Evolutionary conservation across 2,888 invertebrate genomes (phyloP).

Genomic region (Helleia helle): DNA sequence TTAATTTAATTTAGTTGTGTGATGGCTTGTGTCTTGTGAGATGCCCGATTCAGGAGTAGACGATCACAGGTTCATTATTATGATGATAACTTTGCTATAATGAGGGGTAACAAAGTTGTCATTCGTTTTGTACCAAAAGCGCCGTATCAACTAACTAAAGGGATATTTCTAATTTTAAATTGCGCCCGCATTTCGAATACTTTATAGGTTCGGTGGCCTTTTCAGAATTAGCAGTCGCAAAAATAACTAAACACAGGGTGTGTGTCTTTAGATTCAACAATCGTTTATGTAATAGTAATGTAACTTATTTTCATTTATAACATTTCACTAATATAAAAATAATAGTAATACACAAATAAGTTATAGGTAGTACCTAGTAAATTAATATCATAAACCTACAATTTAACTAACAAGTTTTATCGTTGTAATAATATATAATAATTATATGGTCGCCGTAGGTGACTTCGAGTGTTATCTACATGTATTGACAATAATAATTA

Average conservation of each 20-base stretch:
- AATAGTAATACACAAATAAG: no score
- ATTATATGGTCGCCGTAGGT: neutral
- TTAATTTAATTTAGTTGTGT: no score
- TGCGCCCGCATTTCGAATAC: slow-evolving; percentile 17
- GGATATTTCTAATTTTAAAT: slow-evolving; percentile 18
- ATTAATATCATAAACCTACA: neutral
- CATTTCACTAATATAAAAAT: no score
- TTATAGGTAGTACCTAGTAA: neutral
- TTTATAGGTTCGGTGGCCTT: slow-evolving; percentile 30
- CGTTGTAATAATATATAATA: neutral
- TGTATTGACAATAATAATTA: neutral
- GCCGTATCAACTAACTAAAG: neutral
- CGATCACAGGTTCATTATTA: no score
- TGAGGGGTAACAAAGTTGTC: no score
- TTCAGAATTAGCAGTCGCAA: slow-evolving; percentile 29
- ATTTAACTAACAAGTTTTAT: neutral
- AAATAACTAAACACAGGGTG: slow-evolving; percentile 28
- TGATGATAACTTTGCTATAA: no score
- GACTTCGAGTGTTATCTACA: neutral
- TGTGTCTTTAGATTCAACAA: slow-evolving; percentile 5
- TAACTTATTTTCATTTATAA: neutral
- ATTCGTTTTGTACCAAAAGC: no score
- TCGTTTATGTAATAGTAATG: neutral
- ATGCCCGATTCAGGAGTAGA: no score
- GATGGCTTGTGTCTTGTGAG: no score